Base-by-base conservation (phyloP, 2,888 invertebrate genomes). In the Unio pictorum region DNA sequence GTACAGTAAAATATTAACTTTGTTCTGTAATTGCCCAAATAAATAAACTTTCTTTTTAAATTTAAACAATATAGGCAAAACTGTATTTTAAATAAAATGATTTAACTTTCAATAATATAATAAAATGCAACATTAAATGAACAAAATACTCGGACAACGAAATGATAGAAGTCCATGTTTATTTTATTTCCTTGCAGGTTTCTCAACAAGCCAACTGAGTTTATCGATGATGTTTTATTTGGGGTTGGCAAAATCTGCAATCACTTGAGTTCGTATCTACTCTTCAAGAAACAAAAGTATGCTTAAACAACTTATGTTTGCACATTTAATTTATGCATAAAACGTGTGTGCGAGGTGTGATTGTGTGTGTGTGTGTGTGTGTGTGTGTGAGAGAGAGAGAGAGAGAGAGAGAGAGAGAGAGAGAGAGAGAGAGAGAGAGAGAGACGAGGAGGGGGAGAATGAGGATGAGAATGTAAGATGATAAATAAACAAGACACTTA, bases 211-310 rank as follows among this genome's bases (percentile, higher is more conserved):
- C 75, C 74, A 30, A 72, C 73, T 6, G 26, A 68, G 63, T 75
- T 59, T 55, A 73, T 77, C 45, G 77, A 77, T 56, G 77, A 77
- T 56, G 64, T 75, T 8, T 57, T 77, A 55, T 77, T 71, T 64
- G 73, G 73, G 45, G 77, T 77, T 23, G 77, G 77, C 18, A 77
- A 77, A 66, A 73, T 77, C 23, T 73, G 77, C 55, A 75, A 77
- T 59, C 77, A 77, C 66, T 62, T 77, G n/a, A 68, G 75, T 6
- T 68, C 77, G 11, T 77, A 77, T 61, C 60, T 77, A 11, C 73
- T 73, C 4, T 75, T 75, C 54, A 73, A 77, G 60, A 75, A 77
- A 60, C 67, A 71, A 65, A 75, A 68, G 77, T 77, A 66, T 59
- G 73, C 59, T 54, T 55, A 17, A 61, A 60, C 61, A 56, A 3